Base-by-base conservation (phyloP, 2,888 invertebrate genomes). In the Drosophila formosana region DNA sequence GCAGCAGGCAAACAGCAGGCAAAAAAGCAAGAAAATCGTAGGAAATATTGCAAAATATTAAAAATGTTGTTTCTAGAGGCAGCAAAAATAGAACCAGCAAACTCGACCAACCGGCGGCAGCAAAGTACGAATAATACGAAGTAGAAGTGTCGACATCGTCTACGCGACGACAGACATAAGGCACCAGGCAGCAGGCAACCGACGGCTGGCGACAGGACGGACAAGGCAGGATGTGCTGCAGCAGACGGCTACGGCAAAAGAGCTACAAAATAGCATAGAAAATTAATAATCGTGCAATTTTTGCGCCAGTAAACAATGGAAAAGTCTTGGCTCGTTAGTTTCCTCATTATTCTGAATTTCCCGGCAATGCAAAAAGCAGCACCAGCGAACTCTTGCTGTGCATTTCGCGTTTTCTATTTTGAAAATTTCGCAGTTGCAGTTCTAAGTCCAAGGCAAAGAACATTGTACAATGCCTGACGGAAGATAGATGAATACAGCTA, bases 301-400 rank as follows among this genome's bases (percentile, higher is more conserved):
- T 89, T 85, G 88, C 80, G 71, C 84, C 88, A 83, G 88, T 88
- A 87, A 89, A 88, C 87, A 88, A 89, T 86, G 89, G 65, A 84
- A 85, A 86, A 89, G 88, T 87, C 89, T 88, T 83, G 88, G 89
- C 87, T 88, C 86, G 87, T 89, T 89, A 88, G 84, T 89, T 88
- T 88, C 78, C 83, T 86, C 88, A 88, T 89, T 88, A 88, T 83
- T 88, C 81, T 74, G 84, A 76, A 81, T 81, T 88, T 73, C 66
- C 72, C 61, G 63, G 57, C 66, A 41, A 37, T 26, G 18, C 6
- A 34, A 18, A 11, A 62, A 37, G 37, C 47, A 50, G 23, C 39
- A 39, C n/a, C 9, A 56, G 43, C 34, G 34, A 52, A 51, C 69
- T 58, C 69, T 49, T 26, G 73, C 61, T 58, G 68, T 41, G 76